Evolutionary conservation across 2,113 vertebrate species (phyloP), one percentile per base, ranked within the genome.

Genomic region (Falco punctatus): DNA sequence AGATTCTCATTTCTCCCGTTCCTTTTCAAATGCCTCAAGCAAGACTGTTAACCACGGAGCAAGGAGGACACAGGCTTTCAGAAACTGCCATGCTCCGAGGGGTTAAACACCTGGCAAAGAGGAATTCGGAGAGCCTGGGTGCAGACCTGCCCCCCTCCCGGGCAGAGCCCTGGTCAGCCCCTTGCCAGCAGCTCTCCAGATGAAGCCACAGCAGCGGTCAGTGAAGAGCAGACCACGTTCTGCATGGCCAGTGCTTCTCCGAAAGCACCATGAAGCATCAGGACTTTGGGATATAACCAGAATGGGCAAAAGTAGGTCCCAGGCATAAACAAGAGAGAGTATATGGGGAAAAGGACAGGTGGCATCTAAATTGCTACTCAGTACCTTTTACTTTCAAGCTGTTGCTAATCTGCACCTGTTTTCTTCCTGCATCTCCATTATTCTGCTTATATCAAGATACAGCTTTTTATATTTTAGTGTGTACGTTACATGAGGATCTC

Each of bases 21-120:
- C 38, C 48, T 82, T 75, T 67, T 48, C 54, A 59, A 52, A 82
- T 22, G 33, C 33, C 38, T 23, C 42, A 18, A 48, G 62, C 59
- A 51, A 26, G 40, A 28, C 38, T 48, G 48, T 46, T 54, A 82
- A 2, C 7, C 78, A 28, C 1, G 8, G 38, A 67, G 17, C 22
- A 38, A 49, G 38, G 38, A 69, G 70, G 52, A 61, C 32, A 24
- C 2, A 13, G 61, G 46, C 48, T 67, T 67, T 69, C 79, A 75
- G 54, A 33, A 23, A 46, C 11, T 54, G 38, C 19, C 0, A 0
- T 23, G 10, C 19, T 38, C 48, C 27, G n/a, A 27, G 4, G 18
- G 27, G 22, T 54, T 44, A 32, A 51, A 52, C 9, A 17, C 13
- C 21, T 20, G 13, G 38, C 16, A 58, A 67, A 58, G 83, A 49